Percentiles rank a stretch among this genome's conserved stretches.
Conservation (phyloP, 2,888 invertebrate species). For the Formica aserva region DNA sequence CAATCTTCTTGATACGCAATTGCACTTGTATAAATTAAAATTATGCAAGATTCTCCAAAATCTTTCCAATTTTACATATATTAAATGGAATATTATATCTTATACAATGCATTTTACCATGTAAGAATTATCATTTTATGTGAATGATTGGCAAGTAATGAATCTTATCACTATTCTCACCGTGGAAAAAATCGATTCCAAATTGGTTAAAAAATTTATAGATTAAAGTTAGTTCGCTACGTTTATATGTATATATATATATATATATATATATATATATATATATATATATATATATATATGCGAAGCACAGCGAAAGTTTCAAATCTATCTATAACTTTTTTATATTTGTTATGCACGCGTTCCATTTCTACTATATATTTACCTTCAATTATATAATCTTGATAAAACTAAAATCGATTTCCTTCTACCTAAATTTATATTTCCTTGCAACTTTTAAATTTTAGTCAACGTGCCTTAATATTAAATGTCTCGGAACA, state of each 20-base stretch:
- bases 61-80: neutral
- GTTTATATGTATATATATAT: neutral
- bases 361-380: neutral
- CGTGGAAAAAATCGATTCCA: neutral
- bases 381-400: neutral
- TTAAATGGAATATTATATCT: neutral
- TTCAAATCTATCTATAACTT: neutral
- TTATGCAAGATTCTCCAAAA: conserved; percentile 25
- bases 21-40: conserved; percentile 22
- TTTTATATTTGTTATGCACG: neutral
- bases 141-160: neutral
- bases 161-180: neutral
- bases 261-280: neutral
- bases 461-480: neutral
- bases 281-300: neutral
- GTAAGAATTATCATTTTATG: neutral
- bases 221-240: neutral
- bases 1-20: conserved; percentile 39
- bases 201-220: neutral
- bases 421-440: neutral
- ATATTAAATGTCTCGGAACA: neutral
- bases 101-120: neutral
- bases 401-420: neutral
- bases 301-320: neutral
- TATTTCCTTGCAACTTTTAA: neutral